Conservation (phyloP, 2,888 invertebrate genomes). For the Amphipyra tragopoginis region DNA sequence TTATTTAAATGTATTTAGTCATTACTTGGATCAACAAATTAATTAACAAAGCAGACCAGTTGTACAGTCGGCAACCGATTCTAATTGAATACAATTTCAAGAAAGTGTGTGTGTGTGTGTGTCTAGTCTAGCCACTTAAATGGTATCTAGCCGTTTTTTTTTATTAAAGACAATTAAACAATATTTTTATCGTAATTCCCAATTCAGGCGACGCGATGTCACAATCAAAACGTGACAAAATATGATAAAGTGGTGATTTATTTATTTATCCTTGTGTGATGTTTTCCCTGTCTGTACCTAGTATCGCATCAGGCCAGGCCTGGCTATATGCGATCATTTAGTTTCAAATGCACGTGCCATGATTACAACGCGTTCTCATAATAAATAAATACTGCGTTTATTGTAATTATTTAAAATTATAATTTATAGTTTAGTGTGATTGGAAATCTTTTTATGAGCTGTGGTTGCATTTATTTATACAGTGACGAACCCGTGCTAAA, state of each 20-base stretch:
- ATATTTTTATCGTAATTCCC: background rate
- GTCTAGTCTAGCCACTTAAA: too few relatives aligned
- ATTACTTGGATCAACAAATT: background rate
- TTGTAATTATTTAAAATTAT: conserved; percentile 11
- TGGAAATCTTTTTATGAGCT: background rate
- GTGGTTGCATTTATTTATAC: background rate
- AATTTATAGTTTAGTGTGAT: conserved; percentile 3
- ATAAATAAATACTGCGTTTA: conserved; percentile 28
- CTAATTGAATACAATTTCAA: background rate
- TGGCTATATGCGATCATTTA: conserved; percentile 46
- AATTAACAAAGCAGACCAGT: background rate
- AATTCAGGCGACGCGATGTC: conserved; percentile 3
- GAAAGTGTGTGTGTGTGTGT: background rate
- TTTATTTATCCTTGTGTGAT: conserved; percentile 49
- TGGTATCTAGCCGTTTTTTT: too few relatives aligned
- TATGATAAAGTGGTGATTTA: conserved; percentile 1
- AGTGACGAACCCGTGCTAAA: background rate
- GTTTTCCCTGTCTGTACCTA: conserved; percentile 61
- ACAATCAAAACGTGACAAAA: conserved; percentile 6
- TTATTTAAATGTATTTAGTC: conserved; percentile 19
- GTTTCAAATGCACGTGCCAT: conserved; percentile 56
- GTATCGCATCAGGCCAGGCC: conserved; percentile 27
- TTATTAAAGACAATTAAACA: conserved; percentile 1
- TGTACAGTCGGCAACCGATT: background rate
- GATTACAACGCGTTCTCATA: conserved; percentile 50